Evolutionary conservation across 2,113 vertebrate species (phyloP), one percentile per base, ranked within the genome.

Genomic region (Entelurus aequoreus): DNA sequence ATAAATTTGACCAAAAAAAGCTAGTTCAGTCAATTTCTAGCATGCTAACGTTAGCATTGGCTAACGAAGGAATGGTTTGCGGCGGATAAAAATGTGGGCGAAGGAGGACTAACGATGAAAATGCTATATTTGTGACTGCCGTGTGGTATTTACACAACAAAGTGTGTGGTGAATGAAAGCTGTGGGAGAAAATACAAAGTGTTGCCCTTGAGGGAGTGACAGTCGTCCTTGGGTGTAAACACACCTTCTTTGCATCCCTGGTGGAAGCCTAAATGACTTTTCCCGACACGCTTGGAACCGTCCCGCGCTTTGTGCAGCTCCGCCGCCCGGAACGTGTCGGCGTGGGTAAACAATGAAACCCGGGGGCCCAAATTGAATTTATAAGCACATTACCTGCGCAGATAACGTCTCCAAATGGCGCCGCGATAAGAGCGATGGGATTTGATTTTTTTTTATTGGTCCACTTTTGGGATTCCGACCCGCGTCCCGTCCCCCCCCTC

Each of bases 341-440:
- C 91, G 90, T 94, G 90, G 90, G 94, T 94, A 96, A 95, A 96
- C 94, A 95, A 92, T 92, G 86, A 92, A 92, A 90, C 89, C 91
- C 91, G 82, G 15, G 81, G 74, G 88, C 86, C 77, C 88, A 91
- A 94, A 94, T 95, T 94, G 94, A 96, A 96, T 96, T 96, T 93
- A 94, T 95, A 96, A 96, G 92, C 92, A 91, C 92, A 93, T 95
- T 94, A 94, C 90, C 89, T 92, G 86, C 83, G 89, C 90, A 93
- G 94, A 97, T 94, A 95, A 93, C 91, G 84, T 92, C 90, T 92
- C 90, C 88, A 92, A 93, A 94, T 94, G 94, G 94, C 92, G 90
- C 91, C 84, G 87, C 79, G 94, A 95, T 95, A 95, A 95, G 93
- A 93, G 94, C 81, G 94, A 93, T 93, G 92, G 92, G 92, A 96